phyloP scores from a whole-genome alignment of 2,113 vertebrate species.

The Elaphurus davidianus region DNA sequence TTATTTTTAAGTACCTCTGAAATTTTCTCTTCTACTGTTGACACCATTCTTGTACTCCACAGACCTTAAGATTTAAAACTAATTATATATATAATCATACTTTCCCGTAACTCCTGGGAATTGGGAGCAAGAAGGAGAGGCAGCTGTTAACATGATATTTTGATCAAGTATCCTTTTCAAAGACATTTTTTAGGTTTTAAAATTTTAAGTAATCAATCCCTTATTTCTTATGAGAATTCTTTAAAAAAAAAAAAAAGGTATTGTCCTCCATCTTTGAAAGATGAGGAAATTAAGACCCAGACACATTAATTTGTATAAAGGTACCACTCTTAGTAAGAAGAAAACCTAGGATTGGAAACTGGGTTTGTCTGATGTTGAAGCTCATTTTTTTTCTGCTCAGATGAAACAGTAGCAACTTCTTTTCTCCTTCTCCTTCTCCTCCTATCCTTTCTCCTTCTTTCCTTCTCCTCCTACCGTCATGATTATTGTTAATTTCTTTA shows the following conservation, averaged over 20 bases:
- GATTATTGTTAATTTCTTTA: background rate
- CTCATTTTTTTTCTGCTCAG: background rate
- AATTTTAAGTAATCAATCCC: background rate
- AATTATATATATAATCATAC: background rate
- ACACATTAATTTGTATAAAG: background rate
- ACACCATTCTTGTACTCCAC: background rate
- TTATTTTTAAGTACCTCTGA: background rate
- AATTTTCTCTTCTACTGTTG: background rate
- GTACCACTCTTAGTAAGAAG: background rate
- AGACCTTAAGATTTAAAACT: background rate
- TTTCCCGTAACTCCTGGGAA: background rate
- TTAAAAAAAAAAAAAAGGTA: background rate
- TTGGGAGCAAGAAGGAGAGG: background rate
- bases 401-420: fast-evolving
- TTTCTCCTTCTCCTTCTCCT: fast-evolving
- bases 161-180: background rate
- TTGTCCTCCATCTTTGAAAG: background rate
- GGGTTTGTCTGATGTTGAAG: background rate
- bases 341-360: fast-evolving
- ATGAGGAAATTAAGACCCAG: background rate
- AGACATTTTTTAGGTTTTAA: background rate
- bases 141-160: background rate
- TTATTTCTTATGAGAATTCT: background rate
- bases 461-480: fast-evolving
- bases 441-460: background rate